phyloP scores from a whole-genome alignment of 1,140 invertebrate genomes.

The Gryllus bimaculatus region DNA sequence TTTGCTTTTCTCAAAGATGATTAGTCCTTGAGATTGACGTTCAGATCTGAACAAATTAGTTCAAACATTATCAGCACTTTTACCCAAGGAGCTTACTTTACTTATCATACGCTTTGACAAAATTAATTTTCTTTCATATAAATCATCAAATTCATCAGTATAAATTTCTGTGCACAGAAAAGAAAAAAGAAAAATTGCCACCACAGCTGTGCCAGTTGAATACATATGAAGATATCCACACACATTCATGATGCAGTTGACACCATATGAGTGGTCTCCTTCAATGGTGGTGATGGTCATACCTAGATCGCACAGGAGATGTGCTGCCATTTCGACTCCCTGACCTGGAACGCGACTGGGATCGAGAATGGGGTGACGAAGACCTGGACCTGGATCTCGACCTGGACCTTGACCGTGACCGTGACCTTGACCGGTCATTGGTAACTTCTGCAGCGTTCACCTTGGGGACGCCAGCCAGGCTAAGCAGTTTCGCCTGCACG shows the following conservation, averaged over 20 bases:
- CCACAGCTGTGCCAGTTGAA: too few relatives aligned
- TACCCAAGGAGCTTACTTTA: too few relatives aligned
- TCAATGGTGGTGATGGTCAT: background rate
- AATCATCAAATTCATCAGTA: too few relatives aligned
- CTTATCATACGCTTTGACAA: too few relatives aligned
- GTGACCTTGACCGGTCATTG: slow-evolving; percentile 18
- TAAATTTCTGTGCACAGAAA: too few relatives aligned
- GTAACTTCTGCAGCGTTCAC: slow-evolving; percentile 11
- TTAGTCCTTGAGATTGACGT: too few relatives aligned
- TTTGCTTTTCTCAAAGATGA: too few relatives aligned
- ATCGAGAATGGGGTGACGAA: background rate
- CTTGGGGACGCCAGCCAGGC: slow-evolving; percentile 39
- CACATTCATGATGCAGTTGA: background rate
- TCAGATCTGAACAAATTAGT: too few relatives aligned
- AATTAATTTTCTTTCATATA: too few relatives aligned
- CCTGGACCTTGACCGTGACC: slow-evolving; percentile 29
- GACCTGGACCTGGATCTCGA: background rate
- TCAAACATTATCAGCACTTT: too few relatives aligned
- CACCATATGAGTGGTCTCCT: background rate
- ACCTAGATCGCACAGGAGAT: background rate
- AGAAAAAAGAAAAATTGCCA: too few relatives aligned
- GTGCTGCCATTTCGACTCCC: background rate
- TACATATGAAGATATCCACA: background rate
- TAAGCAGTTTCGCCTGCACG: slow-evolving; percentile 49
- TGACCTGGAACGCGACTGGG: slow-evolving; percentile 2